Conservation (phyloP, 1,140 invertebrate species). For the Nephila pilipes region DNA sequence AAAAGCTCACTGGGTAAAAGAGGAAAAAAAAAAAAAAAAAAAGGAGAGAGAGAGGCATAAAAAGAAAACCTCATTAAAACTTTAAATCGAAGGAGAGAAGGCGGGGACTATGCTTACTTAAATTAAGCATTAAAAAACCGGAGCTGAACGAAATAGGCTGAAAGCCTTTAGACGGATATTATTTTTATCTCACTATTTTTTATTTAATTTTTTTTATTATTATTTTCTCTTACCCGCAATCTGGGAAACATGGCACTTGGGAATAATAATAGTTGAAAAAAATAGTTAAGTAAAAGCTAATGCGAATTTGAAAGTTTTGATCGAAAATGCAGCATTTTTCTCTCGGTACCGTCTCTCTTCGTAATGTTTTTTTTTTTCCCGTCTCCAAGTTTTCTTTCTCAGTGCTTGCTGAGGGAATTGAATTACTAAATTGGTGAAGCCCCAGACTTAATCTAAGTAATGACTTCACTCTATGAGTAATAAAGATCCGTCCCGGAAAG, state of each 20-base stretch:
- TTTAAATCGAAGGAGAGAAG: slow-evolving; percentile 54
- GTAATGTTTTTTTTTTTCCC: background rate
- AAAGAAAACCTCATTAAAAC: slow-evolving; percentile 69
- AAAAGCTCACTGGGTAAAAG: background rate
- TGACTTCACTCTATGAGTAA: background rate
- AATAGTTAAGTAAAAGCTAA: slow-evolving; percentile 25
- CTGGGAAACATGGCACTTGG: slow-evolving; percentile 19
- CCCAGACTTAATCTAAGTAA: slow-evolving; percentile 27
- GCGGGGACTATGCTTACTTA: slow-evolving; percentile 47
- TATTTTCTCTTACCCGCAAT: slow-evolving; percentile 24
- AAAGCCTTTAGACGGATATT: slow-evolving; percentile 18
- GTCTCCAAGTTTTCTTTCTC: background rate
- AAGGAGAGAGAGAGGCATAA: no score
- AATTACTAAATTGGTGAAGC: slow-evolving; percentile 4
- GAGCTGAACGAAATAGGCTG: slow-evolving; percentile 21
- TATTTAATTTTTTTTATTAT: background rate
- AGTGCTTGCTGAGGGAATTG: background rate
- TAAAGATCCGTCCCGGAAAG: background rate
- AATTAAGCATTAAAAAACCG: slow-evolving; percentile 70
- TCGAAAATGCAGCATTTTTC: slow-evolving; percentile 26
- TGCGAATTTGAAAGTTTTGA: slow-evolving; percentile 67
- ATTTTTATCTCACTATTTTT: slow-evolving; percentile 51
- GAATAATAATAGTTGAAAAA: slow-evolving; percentile 50
- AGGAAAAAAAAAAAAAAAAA: background rate
- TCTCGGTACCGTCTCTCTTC: background rate